A percentile compares a stretch with the other conserved stretches of the same genome.
These are phyloP conservation scores for Centruroides sculpturatus DNA, from an alignment of 1,140 invertebrate species.

Conservation along the genomic window DNA sequence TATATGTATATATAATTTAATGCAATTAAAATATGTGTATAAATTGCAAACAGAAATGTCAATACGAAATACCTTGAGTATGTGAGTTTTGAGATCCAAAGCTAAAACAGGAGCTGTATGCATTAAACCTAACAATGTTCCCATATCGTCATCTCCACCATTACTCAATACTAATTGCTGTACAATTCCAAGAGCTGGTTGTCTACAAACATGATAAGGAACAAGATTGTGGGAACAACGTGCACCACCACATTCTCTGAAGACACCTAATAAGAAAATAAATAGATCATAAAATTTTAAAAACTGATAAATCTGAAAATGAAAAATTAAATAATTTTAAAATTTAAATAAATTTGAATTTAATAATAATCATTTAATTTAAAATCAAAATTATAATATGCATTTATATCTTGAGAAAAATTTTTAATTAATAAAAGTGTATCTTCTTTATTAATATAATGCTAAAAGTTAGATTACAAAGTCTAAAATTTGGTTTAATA, in stretches of 20 bases:
- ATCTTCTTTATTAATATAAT: too few relatives aligned
- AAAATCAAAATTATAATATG: too few relatives aligned
- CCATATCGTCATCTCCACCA: constrained; percentile 91
- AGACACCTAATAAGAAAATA: constrained; percentile 38
- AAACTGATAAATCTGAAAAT: not conserved
- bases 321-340: too few relatives aligned
- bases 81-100: constrained; percentile 71
- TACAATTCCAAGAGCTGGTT: constrained; percentile 26
- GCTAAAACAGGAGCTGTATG: constrained; percentile 66
- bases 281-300: not conserved
- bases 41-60: too few relatives aligned
- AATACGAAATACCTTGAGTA: constrained; percentile 50
- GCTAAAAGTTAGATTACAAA: too few relatives aligned
- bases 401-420: too few relatives aligned
- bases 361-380: too few relatives aligned
- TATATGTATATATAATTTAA: too few relatives aligned
- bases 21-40: too few relatives aligned
- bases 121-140: constrained; percentile 74
- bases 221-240: constrained; percentile 81
- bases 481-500: too few relatives aligned
- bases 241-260: constrained; percentile 80
- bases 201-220: constrained; percentile 64
- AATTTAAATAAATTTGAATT: too few relatives aligned
- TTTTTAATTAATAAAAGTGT: too few relatives aligned
- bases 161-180: constrained; percentile 76